Evolutionary conservation across 2,888 invertebrate species (phyloP).

Genomic region (Cancer borealis): DNA sequence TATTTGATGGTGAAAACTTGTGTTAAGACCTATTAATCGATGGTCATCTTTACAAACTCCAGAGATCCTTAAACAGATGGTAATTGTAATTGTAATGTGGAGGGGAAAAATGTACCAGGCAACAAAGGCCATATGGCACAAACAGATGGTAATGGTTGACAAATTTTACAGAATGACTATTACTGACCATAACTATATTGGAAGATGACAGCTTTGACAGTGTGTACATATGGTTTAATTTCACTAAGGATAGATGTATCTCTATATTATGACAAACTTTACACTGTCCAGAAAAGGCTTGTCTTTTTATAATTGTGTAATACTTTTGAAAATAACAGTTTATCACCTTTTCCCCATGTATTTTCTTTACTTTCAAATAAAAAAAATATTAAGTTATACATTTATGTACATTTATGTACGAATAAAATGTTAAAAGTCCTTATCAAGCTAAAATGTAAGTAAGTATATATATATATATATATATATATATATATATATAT

Average conservation of each 20-base stretch:
- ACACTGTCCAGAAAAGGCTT: not conserved
- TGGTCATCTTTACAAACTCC: not conserved
- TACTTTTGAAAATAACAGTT: not conserved
- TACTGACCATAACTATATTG: not conserved
- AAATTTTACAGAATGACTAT: not conserved
- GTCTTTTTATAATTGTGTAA: not conserved
- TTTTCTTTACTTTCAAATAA: not conserved
- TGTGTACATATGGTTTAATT: not conserved
- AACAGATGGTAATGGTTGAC: not conserved
- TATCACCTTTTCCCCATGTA: not conserved
- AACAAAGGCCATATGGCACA: too few relatives aligned
- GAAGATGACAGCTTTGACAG: not conserved
- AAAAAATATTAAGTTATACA: not conserved
- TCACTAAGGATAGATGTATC: not conserved
- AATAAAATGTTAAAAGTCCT: too few relatives aligned
- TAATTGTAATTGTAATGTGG: too few relatives aligned
- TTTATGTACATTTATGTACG: too few relatives aligned
- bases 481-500: too few relatives aligned
- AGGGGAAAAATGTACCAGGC: too few relatives aligned
- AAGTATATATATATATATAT: too few relatives aligned
- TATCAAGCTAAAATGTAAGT: too few relatives aligned
- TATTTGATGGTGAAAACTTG: not conserved
- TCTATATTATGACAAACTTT: not conserved
- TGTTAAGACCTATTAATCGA: not conserved
- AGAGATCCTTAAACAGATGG: not conserved